Evolutionary conservation across 2,113 vertebrate genomes (phyloP).

Genomic region (Sphyrna mokarran): DNA sequence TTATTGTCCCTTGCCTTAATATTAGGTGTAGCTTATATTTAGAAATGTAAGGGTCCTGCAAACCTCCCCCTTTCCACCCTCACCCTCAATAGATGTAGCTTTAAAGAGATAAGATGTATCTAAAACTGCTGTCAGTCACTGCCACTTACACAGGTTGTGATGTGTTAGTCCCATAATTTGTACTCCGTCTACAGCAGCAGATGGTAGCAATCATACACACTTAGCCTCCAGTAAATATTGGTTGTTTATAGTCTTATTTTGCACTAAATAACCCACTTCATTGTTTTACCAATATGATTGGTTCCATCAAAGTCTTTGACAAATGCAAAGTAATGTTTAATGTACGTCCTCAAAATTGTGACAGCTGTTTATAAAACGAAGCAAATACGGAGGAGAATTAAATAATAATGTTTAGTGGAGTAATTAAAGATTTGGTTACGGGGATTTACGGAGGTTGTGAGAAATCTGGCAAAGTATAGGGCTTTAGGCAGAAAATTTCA

Average conservation of each 20-base stretch:
- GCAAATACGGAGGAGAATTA: neutral
- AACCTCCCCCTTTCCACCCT: too few species aligned
- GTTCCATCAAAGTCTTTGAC: neutral
- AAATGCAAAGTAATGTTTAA: neutral
- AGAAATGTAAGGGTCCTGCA: neutral
- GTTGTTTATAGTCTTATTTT: too few species aligned
- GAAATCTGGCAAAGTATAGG: neutral
- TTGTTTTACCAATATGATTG: too few species aligned
- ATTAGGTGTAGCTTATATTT: neutral
- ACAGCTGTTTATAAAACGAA: neutral
- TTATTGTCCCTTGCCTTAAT: neutral
- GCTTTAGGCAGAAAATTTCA: neutral
- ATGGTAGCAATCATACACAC: too few species aligned
- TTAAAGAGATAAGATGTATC: too few species aligned
- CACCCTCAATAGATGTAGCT: too few species aligned
- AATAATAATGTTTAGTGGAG: neutral
- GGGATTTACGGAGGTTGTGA: neutral
- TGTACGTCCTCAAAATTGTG: neutral
- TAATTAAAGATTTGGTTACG: neutral
- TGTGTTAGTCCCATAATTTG: too few species aligned
- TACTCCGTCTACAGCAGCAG: too few species aligned
- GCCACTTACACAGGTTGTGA: too few species aligned
- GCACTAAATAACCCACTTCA: too few species aligned
- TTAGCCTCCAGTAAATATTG: too few species aligned
- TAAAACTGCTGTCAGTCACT: too few species aligned